Evolutionary conservation across 2,888 invertebrate genomes (phyloP).

Genomic region (Temnothorax ravouxi): DNA sequence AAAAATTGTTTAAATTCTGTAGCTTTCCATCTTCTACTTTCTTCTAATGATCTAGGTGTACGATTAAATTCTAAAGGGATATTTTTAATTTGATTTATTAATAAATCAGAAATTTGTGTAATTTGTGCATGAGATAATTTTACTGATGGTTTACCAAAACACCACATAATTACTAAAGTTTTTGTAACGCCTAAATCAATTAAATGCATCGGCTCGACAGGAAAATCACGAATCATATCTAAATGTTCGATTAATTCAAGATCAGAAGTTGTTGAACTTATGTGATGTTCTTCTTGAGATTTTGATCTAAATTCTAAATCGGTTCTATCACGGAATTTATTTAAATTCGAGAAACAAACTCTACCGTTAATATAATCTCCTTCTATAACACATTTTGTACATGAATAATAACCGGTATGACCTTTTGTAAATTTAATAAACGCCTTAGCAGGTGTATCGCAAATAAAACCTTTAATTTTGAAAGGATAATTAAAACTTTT

Average conservation of each 20-base stretch:
- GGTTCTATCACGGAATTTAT: not conserved
- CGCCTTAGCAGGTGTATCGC: not conserved
- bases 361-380: not conserved
- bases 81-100: slow-evolving; percentile 29
- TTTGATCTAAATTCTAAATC: slow-evolving; percentile 1
- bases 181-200: not conserved
- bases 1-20: slow-evolving; percentile 9
- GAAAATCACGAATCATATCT: not conserved
- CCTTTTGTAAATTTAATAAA: slow-evolving; percentile 16
- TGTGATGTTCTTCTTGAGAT: slow-evolving; percentile 9
- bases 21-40: not conserved
- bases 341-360: slow-evolving; percentile 6
- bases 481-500: not conserved
- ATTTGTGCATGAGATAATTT: slow-evolving; percentile 19
- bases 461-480: not conserved
- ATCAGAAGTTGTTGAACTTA: not conserved
- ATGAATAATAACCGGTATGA: slow-evolving; percentile 23
- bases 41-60: not conserved
- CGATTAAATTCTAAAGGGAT: slow-evolving; percentile 10
- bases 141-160: slow-evolving; percentile 14
- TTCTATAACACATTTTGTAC: slow-evolving; percentile 17
- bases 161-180: slow-evolving; percentile 19
- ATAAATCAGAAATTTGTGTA: slow-evolving; percentile 5
- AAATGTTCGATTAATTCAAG: not conserved
- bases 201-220: slow-evolving; percentile 27